These are phyloP conservation scores for Hypsopygia costalis DNA, from an alignment of 2,888 invertebrate genomes.

Conservation along the genomic window DNA sequence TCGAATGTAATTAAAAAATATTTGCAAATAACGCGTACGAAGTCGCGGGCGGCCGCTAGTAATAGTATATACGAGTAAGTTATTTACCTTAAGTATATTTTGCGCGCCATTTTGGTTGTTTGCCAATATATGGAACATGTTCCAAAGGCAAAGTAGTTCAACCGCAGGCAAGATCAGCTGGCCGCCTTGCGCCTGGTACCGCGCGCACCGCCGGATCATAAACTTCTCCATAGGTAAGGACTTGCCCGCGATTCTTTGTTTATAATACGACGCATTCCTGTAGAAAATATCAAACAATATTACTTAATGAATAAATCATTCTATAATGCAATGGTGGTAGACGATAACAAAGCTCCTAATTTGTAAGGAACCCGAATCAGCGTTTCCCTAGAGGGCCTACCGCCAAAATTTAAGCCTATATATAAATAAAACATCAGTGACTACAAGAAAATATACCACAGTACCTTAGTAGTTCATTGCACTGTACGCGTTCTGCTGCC, in stretches of 20 bases:
- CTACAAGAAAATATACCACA: no score
- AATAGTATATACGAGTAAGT: no score
- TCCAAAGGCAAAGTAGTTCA: constrained; percentile 96
- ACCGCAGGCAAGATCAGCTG: constrained; percentile 89
- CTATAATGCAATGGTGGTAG: no score
- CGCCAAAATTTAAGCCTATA: no score
- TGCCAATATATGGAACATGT: constrained; percentile 91
- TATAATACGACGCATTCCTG: constrained; percentile 89
- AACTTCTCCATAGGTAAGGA: constrained; percentile 99
- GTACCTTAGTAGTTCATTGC: constrained; percentile 85
- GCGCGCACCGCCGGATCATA: constrained; percentile 90
- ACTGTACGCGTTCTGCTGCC: constrained; percentile 74
- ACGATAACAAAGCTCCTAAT: no score
- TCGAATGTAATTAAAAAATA: no score
- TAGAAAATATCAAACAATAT: constrained; percentile 25
- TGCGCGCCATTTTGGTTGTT: constrained; percentile 84
- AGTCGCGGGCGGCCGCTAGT: no score
- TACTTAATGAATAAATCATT: no score
- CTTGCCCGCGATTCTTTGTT: constrained; percentile 96
- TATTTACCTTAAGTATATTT: constrained; percentile 77
- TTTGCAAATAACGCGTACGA: no score
- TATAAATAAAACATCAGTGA: no score
- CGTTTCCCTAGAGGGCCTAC: no score
- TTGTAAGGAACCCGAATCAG: no score
- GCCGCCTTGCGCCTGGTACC: constrained; percentile 88